Evolutionary conservation across 2,888 invertebrate genomes (phyloP).

Genomic region (Cetonia aurata): DNA sequence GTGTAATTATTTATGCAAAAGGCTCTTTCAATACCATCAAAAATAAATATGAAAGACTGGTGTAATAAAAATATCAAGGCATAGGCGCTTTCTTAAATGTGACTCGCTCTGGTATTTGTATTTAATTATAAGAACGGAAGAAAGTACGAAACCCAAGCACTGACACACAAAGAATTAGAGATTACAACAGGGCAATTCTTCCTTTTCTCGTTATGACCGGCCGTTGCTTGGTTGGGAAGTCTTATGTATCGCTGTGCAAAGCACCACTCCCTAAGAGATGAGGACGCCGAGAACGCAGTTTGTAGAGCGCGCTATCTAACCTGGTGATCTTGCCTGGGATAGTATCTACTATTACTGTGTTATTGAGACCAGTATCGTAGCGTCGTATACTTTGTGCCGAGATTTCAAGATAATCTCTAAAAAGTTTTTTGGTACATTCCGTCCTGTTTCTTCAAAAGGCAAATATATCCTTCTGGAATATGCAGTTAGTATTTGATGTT

Average conservation of each 20-base stretch:
- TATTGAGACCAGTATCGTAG: slow-evolving; percentile 52
- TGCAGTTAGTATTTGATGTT: neutral
- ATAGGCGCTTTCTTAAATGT: no score
- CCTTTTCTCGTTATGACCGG: slow-evolving; percentile 2
- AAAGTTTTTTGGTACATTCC: slow-evolving; percentile 36
- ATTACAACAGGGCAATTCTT: neutral
- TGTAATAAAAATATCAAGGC: no score
- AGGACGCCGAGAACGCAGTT: slow-evolving; percentile 49
- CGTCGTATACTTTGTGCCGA: slow-evolving; percentile 37
- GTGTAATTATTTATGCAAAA: neutral
- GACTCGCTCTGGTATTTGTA: slow-evolving; percentile 3
- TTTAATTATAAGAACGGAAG: neutral
- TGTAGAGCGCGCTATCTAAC: slow-evolving; percentile 52
- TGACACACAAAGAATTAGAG: slow-evolving; percentile 14
- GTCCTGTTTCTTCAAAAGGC: slow-evolving; percentile 7
- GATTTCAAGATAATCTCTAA: slow-evolving; percentile 50
- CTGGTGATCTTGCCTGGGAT: slow-evolving; percentile 54
- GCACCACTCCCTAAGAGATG: slow-evolving; percentile 50
- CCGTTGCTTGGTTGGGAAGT: neutral
- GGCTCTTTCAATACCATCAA: neutral
- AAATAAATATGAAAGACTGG: slow-evolving; percentile 1
- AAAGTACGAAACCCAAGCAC: neutral
- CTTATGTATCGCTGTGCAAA: slow-evolving; percentile 12
- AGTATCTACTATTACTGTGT: slow-evolving; percentile 55
- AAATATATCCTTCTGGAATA: neutral